A percentile compares a stretch with the other conserved stretches of the same genome.
These are phyloP conservation scores for Frankliniella fusca DNA, from an alignment of 2,888 invertebrate genomes.

Conservation along the genomic window DNA sequence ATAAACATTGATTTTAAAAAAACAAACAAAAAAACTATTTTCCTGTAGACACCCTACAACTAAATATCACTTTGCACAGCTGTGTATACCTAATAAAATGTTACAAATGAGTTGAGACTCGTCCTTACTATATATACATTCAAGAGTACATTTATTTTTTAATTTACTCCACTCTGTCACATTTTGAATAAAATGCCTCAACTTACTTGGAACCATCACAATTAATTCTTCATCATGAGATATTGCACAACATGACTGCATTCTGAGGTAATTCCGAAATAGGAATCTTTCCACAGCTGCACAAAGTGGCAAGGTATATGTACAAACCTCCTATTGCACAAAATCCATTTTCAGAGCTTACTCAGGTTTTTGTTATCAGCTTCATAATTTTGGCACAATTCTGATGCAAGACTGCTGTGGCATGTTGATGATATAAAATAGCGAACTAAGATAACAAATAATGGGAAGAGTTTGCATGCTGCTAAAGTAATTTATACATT, in stretches of 20 bases:
- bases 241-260: background rate
- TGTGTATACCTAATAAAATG: background rate
- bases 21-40: background rate
- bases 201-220: slow-evolving; percentile 13
- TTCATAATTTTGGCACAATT: slow-evolving; percentile 17
- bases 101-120: slow-evolving; percentile 11
- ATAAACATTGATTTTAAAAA: background rate
- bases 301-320: slow-evolving; percentile 14
- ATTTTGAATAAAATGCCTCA: background rate
- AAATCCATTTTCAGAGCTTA: slow-evolving; percentile 17
- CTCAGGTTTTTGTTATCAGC: background rate
- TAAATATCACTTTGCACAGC: slow-evolving; percentile 13
- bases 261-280: background rate
- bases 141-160: background rate
- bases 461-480: too few relatives aligned
- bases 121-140: background rate
- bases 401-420: slow-evolving; percentile 14
- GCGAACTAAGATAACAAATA: background rate
- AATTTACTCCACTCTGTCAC: background rate
- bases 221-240: background rate
- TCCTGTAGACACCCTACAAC: background rate
- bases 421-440: background rate
- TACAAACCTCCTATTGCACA: slow-evolving; percentile 2
- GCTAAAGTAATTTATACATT: background rate
- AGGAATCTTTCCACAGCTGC: background rate